Conservation (phyloP, 2,888 invertebrate species). For the Leptopterna dolabrata region DNA sequence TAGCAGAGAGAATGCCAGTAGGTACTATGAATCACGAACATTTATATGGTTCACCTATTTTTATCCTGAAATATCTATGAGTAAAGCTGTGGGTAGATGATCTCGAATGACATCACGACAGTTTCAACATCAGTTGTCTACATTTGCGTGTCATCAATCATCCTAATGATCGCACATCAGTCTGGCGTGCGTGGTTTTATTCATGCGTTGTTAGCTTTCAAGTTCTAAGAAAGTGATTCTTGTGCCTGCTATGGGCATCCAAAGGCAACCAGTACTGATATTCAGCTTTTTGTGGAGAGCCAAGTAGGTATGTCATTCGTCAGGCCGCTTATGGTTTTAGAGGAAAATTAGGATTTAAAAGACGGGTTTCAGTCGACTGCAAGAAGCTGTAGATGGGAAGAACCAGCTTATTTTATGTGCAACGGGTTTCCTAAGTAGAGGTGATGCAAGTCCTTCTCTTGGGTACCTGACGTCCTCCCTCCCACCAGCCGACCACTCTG, state of each 20-base stretch:
- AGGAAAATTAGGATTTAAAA: neutral
- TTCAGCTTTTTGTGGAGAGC: neutral
- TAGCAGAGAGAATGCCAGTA: no score
- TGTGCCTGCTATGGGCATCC: neutral
- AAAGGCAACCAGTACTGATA: neutral
- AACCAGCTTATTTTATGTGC: neutral
- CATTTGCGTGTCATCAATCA: no score
- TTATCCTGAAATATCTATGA: no score
- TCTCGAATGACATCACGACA: no score
- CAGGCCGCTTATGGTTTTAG: neutral
- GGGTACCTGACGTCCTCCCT: neutral
- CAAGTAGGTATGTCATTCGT: neutral
- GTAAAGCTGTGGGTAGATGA: no score
- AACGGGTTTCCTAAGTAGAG: slow-evolving; percentile 10
- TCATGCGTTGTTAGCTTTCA: neutral
- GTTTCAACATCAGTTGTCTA: no score
- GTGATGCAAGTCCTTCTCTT: slow-evolving; percentile 26
- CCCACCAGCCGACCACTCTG: neutral
- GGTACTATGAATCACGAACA: no score
- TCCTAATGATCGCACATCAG: neutral
- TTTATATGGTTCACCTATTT: no score
- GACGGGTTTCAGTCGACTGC: neutral
- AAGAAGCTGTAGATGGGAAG: neutral
- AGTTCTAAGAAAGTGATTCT: neutral
- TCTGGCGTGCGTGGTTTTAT: neutral